Evolutionary conservation across 2,797 vertebrate genomes (phyloP), one percentile per base, ranked within the genome.

Genomic region (Muscicapa comitata): DNA sequence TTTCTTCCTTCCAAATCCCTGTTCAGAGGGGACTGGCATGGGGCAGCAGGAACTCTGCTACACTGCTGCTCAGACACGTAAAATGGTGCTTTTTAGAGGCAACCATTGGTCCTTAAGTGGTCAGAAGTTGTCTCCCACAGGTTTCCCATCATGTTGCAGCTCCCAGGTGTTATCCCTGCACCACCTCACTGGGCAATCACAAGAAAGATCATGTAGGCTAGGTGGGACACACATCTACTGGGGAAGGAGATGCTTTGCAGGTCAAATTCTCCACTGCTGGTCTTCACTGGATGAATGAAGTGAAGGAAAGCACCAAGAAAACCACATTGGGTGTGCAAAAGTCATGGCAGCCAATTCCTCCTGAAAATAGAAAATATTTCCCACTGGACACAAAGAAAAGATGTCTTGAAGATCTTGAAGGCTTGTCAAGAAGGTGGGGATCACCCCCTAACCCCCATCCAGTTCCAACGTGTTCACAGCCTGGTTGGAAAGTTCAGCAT

Each of bases 181-280:
- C 5, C 42, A 86, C 10, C 18, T 13, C 28, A n/a, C 28, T 6
- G 11, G 8, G 24, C 45, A 74, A 25, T 6, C 59, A n/a, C 10
- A 37, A 35, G 42, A 48, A 8, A 61, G 17, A 28, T 63, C 19
- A 21, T 0, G 3, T 10, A 45, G 13, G 13, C 7, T 4, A 12
- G 3, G n/a, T n/a, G 4, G 17, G 13, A 42, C 33, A 73, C 18
- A 10, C 29, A 50, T 61, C 17, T 3, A 0, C 4, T 13, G 26
- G 24, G 18, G 50, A 83, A 72, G 50, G 13, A 75, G n/a, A 24
- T 33, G 35, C 15, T 85, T 35, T 54, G 3, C 33, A 72, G 58
- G 37, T 4, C 3, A 2, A 11, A 6, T 82, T 68, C 29, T 77
- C 28, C 4, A 1, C 11, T 92, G 38, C 9, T 79, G 31, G 6